A percentile compares a stretch with the other conserved stretches of the same genome.
phyloP scores from a whole-genome alignment of 2,888 invertebrate species.

The Electrophaes corylata region DNA sequence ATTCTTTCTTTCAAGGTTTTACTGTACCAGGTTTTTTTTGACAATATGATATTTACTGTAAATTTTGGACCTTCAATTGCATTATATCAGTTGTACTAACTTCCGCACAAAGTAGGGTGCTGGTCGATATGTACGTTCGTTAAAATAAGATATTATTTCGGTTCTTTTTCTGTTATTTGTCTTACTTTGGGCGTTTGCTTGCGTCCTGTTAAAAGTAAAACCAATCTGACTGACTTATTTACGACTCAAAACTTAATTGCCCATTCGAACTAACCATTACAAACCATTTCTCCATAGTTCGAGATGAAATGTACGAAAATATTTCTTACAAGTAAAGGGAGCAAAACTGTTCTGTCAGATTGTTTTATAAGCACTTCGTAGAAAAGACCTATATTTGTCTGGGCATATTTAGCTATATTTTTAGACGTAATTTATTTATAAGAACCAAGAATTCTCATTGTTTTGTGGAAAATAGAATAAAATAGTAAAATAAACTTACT shows the following conservation, averaged over 20 bases:
- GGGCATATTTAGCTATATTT: conserved; percentile 42
- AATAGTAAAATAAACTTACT: conserved; percentile 44
- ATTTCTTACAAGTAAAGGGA: neutral
- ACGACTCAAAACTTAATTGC: neutral
- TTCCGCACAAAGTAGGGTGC: conserved; percentile 52
- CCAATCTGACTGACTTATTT: neutral
- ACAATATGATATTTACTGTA: conserved; percentile 12
- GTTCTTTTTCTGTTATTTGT: conserved; percentile 30
- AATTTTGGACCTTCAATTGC: conserved; percentile 11
- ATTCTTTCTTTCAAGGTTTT: conserved; percentile 4
- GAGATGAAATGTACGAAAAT: neutral
- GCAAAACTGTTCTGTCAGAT: neutral
- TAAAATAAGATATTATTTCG: conserved; percentile 46
- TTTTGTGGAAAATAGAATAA: conserved; percentile 62
- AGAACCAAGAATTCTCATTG: conserved; percentile 54
- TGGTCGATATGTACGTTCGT: conserved; percentile 45
- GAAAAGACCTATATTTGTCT: conserved; percentile 8
- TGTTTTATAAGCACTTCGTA: conserved; percentile 1
- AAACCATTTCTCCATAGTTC: neutral
- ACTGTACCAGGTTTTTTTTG: conserved; percentile 18
- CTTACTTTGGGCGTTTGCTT: conserved; percentile 3
- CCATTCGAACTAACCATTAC: neutral
- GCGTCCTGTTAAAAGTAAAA: too few species aligned
- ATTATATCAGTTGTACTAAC: conserved; percentile 4
- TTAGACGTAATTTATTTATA: conserved; percentile 58